These are phyloP conservation scores for Byasa hedistus DNA, from an alignment of 2,888 invertebrate genomes.

Conservation along the genomic window DNA sequence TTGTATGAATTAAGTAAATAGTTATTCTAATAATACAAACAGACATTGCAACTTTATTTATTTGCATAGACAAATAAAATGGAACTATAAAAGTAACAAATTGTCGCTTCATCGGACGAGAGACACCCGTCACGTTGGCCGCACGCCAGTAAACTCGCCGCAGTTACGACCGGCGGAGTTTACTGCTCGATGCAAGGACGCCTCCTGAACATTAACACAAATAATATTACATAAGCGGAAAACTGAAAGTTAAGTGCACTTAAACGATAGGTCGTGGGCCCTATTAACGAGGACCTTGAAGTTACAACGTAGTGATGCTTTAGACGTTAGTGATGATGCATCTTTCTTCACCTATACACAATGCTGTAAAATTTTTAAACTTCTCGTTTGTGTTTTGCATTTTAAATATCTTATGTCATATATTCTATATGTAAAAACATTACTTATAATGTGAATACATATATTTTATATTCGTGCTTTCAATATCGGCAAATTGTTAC, in stretches of 20 bases:
- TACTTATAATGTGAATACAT: too few relatives aligned
- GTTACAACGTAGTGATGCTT: constrained; percentile 1
- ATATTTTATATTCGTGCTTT: too few relatives aligned
- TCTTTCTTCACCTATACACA: not conserved
- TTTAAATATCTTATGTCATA: not conserved
- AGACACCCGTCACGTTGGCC: constrained; percentile 32
- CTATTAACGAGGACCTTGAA: constrained; percentile 28
- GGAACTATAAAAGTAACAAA: constrained; percentile 29
- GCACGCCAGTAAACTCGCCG: constrained; percentile 26
- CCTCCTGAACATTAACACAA: constrained; percentile 11
- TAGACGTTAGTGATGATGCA: not conserved
- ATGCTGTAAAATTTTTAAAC: not conserved
- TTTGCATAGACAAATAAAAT: constrained; percentile 23
- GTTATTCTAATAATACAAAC: too few relatives aligned
- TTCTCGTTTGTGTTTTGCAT: not conserved
- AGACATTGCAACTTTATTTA: too few relatives aligned
- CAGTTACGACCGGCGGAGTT: constrained; percentile 28
- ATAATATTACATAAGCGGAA: constrained; percentile 33
- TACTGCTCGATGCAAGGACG: constrained; percentile 2
- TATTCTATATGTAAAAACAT: too few relatives aligned
- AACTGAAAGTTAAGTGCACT: constrained; percentile 31
- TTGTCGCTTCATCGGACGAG: constrained; percentile 31
- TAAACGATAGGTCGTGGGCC: constrained; percentile 30
- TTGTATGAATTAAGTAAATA: too few relatives aligned
- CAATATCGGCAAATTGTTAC: too few relatives aligned